Evolutionary conservation across 1,140 invertebrate species (phyloP).

Genomic region (Meloidogyne hapla): DNA sequence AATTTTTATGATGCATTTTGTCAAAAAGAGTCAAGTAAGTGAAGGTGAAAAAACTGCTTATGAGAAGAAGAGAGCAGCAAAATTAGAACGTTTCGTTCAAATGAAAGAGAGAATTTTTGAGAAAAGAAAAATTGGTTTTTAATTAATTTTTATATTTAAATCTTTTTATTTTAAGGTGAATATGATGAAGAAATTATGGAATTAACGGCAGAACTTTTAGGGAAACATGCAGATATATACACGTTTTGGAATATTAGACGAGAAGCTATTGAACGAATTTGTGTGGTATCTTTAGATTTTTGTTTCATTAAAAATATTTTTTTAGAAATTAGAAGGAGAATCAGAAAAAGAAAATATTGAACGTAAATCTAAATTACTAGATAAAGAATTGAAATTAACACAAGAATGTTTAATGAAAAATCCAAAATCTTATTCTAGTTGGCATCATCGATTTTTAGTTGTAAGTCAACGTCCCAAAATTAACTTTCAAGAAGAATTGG

Average conservation of each 20-base stretch:
- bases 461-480: constrained; percentile 28
- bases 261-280: constrained; percentile 25
- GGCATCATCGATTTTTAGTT: constrained; percentile 49
- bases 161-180: constrained; percentile 42
- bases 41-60: constrained; percentile 24
- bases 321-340: constrained; percentile 36
- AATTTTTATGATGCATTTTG: constrained; percentile 30
- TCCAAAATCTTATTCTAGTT: constrained; percentile 48
- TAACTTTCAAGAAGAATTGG: constrained; percentile 37
- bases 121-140: constrained; percentile 28
- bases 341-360: constrained; percentile 7
- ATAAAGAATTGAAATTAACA: constrained; percentile 45
- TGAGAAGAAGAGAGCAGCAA: constrained; percentile 25
- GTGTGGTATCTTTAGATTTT: constrained; percentile 24
- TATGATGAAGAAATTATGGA: constrained; percentile 48
- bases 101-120: constrained; percentile 20
- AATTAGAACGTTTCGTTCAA: constrained; percentile 31
- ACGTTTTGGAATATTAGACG: constrained; percentile 53
- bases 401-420: constrained; percentile 39
- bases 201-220: constrained; percentile 35
- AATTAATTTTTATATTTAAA: background rate
- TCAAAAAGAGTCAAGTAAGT: constrained; percentile 33
- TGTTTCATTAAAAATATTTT: constrained; percentile 23
- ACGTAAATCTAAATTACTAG: constrained; percentile 23
- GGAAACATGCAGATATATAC: constrained; percentile 52